phyloP scores from a whole-genome alignment of 1,140 invertebrate genomes.

The Drosophila jambulina region DNA sequence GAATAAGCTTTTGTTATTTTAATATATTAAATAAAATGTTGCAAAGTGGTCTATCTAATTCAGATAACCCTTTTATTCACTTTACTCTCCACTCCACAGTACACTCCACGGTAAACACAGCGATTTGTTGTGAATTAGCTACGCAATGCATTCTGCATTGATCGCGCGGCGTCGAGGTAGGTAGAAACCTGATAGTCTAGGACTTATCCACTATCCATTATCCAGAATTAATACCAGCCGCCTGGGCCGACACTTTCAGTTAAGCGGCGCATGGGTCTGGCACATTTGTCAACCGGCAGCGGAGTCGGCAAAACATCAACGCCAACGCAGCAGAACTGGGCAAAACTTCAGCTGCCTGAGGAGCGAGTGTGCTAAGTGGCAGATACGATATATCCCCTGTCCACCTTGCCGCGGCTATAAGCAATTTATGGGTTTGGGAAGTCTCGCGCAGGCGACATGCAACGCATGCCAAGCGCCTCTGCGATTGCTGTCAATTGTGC shows the following conservation, averaged over 20 bases:
- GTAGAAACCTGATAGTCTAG: slow-evolving; percentile 50
- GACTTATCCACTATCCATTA: slow-evolving; percentile 14
- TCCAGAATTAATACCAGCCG: slow-evolving; percentile 29
- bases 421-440: slow-evolving; percentile 81
- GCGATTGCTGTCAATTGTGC: slow-evolving; percentile 75
- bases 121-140: slow-evolving; percentile 51
- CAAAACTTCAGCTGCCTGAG: slow-evolving; percentile 41
- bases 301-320: slow-evolving; percentile 77
- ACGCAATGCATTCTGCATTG: slow-evolving; percentile 59
- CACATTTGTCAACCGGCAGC: slow-evolving; percentile 79
- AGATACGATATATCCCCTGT: slow-evolving; percentile 35
- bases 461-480: slow-evolving; percentile 79
- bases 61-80: no score
- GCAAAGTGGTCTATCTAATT: not conserved
- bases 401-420: slow-evolving; percentile 63
- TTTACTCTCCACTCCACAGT: not conserved
- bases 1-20: not conserved
- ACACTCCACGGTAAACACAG: not conserved
- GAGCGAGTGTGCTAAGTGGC: slow-evolving; percentile 62
- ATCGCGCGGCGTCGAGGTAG: slow-evolving; percentile 61
- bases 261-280: slow-evolving; percentile 76
- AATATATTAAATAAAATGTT: not conserved
- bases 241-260: slow-evolving; percentile 65
- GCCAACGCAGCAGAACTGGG: slow-evolving; percentile 62
- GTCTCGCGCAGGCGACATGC: slow-evolving; percentile 61